phyloP scores from a whole-genome alignment of 2,888 invertebrate species.

The Iselma pallidipennis region DNA sequence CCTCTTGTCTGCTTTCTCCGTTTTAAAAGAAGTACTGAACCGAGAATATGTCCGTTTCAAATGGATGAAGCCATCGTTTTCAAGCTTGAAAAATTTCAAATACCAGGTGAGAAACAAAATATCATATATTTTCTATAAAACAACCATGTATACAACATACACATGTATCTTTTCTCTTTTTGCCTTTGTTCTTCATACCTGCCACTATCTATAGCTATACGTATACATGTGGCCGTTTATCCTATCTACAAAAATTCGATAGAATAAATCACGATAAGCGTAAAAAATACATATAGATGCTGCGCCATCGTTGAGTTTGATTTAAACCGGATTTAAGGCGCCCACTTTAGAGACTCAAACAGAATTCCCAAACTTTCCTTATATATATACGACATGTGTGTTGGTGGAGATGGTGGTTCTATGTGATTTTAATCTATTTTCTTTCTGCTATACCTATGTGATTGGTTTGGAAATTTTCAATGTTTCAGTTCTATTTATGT shows the following conservation, averaged over 20 bases:
- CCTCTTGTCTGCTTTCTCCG: not conserved
- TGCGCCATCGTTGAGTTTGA: not conserved
- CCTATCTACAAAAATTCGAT: not conserved
- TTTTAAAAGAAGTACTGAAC: not conserved
- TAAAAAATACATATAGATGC: not conserved
- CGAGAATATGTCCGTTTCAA: too few relatives aligned
- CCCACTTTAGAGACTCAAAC: not conserved
- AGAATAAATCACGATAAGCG: not conserved
- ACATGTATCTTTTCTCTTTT: not conserved
- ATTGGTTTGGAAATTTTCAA: not conserved
- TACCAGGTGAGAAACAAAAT: not conserved
- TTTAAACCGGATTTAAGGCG: not conserved
- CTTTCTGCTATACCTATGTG: not conserved
- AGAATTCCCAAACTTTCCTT: not conserved
- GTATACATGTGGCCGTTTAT: not conserved
- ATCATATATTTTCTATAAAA: not conserved
- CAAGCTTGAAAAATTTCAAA: slow-evolving; percentile 8
- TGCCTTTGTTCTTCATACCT: not conserved
- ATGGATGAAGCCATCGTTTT: slow-evolving; percentile 6
- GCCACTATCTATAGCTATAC: not conserved
- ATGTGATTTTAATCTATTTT: not conserved
- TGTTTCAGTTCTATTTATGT: too few relatives aligned
- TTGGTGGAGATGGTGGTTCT: too few relatives aligned
- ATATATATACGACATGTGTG: too few relatives aligned
- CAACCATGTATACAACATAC: not conserved